A percentile compares a stretch with the other conserved stretches of the same genome.
phyloP scores from a whole-genome alignment of 2,888 invertebrate species.

The Scrobipalpa atriplicella region DNA sequence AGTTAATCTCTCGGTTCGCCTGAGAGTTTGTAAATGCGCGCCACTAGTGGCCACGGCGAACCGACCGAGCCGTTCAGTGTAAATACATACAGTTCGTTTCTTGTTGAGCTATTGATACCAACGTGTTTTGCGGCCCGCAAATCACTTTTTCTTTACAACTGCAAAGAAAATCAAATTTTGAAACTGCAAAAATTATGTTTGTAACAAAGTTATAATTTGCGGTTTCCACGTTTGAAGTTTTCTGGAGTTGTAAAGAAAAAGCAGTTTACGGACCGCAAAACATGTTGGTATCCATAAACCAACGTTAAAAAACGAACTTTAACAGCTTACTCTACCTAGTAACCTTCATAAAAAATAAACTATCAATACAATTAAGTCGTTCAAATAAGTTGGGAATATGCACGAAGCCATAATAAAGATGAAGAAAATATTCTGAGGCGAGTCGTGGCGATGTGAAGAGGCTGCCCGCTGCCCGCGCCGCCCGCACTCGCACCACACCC shows the following conservation, averaged over 20 bases:
- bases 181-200: no score
- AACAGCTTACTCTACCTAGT: slow-evolving; percentile 81
- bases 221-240: no score
- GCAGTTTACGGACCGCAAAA: no score
- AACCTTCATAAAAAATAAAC: slow-evolving; percentile 80
- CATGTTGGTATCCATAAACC: no score
- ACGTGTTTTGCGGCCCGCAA: no score
- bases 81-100: no score
- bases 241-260: no score
- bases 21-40: slow-evolving; percentile 77
- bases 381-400: slow-evolving; percentile 67
- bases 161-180: no score
- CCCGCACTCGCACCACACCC: slow-evolving; percentile 2
- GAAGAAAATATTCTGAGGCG: slow-evolving; percentile 42
- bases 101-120: no score
- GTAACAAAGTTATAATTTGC: no score
- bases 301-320: no score
- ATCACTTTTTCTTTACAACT: no score
- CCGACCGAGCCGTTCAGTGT: slow-evolving; percentile 64
- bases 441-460: slow-evolving; percentile 27
- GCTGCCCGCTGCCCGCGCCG: slow-evolving; percentile 27
- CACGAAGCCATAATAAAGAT: slow-evolving; percentile 52
- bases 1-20: slow-evolving; percentile 77
- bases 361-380: slow-evolving; percentile 77
- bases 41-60: slow-evolving; percentile 63